Conservation (phyloP, 2,888 invertebrate genomes). For the Mythimna pallens region DNA sequence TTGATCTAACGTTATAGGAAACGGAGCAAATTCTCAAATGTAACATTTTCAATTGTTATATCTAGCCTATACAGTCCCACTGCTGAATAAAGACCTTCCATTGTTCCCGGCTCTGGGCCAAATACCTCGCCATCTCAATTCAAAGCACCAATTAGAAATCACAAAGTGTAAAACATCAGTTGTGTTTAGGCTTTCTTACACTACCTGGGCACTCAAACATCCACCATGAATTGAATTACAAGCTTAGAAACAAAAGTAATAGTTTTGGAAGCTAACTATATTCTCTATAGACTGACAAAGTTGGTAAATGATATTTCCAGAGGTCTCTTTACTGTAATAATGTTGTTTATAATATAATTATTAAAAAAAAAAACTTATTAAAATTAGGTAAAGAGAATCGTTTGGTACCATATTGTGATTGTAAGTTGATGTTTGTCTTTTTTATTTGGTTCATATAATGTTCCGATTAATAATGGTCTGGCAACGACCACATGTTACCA, state of each 20-base stretch:
- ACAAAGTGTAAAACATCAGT: too few species aligned
- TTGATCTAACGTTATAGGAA: too few species aligned
- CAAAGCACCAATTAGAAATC: too few species aligned
- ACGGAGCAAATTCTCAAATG: too few species aligned
- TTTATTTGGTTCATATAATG: background rate
- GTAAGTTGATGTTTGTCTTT: background rate
- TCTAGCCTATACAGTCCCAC: too few species aligned
- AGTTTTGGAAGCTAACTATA: background rate
- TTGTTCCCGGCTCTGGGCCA: too few species aligned
- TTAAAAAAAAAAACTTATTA: background rate
- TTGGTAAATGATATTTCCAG: background rate
- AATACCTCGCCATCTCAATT: too few species aligned
- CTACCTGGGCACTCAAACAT: background rate
- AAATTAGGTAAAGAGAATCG: background rate
- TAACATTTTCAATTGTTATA: too few species aligned
- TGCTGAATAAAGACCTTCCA: too few species aligned
- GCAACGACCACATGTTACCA: slow-evolving; percentile 6
- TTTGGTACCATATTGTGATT: background rate
- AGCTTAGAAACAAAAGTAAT: background rate
- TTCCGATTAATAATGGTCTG: background rate
- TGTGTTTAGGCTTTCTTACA: too few species aligned
- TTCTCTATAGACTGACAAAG: background rate
- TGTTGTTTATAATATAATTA: background rate
- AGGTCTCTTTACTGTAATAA: background rate
- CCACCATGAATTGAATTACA: background rate